Evolutionary conservation across 2,888 invertebrate genomes (phyloP).

Genomic region (Lepidochrysops patricia): DNA sequence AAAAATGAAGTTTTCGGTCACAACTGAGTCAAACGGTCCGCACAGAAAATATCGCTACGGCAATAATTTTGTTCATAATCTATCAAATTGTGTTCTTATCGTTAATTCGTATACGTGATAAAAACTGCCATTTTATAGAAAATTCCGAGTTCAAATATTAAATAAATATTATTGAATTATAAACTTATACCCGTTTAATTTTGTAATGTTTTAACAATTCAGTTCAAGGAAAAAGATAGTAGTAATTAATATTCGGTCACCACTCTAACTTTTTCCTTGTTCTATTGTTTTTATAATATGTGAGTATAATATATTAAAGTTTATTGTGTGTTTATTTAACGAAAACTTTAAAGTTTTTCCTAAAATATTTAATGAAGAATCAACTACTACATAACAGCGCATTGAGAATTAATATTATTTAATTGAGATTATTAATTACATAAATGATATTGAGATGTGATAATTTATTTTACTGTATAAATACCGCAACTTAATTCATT

Average conservation of each 20-base stretch:
- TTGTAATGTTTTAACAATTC: slow-evolving; percentile 18
- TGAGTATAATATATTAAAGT: neutral
- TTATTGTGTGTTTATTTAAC: neutral
- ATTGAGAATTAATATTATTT: neutral
- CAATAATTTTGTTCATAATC: slow-evolving; percentile 48
- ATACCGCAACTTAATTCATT: too few relatives aligned
- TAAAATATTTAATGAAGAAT: neutral
- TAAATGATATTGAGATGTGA: too few relatives aligned
- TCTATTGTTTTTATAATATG: neutral
- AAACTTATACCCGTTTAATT: slow-evolving; percentile 26
- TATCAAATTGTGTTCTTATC: slow-evolving; percentile 41
- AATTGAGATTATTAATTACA: neutral
- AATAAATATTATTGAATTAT: slow-evolving; percentile 26
- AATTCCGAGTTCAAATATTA: slow-evolving; percentile 40
- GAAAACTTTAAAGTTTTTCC: neutral
- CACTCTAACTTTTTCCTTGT: neutral
- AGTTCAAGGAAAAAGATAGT: neutral
- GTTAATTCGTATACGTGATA: slow-evolving; percentile 64
- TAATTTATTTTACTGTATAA: too few relatives aligned
- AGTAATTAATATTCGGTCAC: too few relatives aligned
- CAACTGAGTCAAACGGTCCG: neutral
- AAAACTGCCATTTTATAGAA: slow-evolving; percentile 64
- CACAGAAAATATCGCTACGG: slow-evolving; percentile 34
- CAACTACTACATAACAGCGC: neutral
- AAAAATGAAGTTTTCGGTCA: neutral